phyloP scores from a whole-genome alignment of 2,113 vertebrate species.

The Paedocypris sp. region DNA sequence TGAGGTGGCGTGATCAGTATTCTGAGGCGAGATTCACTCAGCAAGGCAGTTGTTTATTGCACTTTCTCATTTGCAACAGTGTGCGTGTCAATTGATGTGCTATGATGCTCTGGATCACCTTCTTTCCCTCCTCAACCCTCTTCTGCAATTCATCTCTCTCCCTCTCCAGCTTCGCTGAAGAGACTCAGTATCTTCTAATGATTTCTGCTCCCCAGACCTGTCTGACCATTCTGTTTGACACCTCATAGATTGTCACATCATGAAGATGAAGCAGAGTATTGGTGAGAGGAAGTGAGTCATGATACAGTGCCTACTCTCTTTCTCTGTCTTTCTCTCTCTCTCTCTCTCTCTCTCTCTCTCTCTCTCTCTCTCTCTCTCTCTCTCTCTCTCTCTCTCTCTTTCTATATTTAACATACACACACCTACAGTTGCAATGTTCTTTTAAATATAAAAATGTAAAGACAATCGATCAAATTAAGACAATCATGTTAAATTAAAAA shows the following conservation, averaged over 20 bases:
- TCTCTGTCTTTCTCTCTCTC: too few relatives aligned
- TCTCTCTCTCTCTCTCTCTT: too few relatives aligned
- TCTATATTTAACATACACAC: too few relatives aligned
- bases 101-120: conserved; percentile 18
- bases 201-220: conserved; percentile 18
- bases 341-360: too few relatives aligned
- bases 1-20: conserved; percentile 31
- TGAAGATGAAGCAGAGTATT: conserved; percentile 3
- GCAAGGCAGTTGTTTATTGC: conserved; percentile 9
- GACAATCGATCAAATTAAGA: too few relatives aligned
- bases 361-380: too few relatives aligned
- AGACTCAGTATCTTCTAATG: conserved; percentile 7
- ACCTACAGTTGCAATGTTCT: too few relatives aligned
- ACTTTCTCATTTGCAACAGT: conserved; percentile 28
- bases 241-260: conserved; percentile 12
- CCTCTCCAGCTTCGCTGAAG: background rate
- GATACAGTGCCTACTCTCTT: background rate
- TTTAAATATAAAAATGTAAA: too few relatives aligned
- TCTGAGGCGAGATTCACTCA: conserved; percentile 21
- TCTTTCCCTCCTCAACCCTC: background rate
- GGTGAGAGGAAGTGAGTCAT: conserved; percentile 1
- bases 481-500: too few relatives aligned
- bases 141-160: background rate
- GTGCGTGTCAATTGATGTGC: conserved; percentile 26
- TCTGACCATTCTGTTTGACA: conserved; percentile 11